Conservation (phyloP, 2,113 vertebrate genomes). For the Cryptotis parvus region DNA sequence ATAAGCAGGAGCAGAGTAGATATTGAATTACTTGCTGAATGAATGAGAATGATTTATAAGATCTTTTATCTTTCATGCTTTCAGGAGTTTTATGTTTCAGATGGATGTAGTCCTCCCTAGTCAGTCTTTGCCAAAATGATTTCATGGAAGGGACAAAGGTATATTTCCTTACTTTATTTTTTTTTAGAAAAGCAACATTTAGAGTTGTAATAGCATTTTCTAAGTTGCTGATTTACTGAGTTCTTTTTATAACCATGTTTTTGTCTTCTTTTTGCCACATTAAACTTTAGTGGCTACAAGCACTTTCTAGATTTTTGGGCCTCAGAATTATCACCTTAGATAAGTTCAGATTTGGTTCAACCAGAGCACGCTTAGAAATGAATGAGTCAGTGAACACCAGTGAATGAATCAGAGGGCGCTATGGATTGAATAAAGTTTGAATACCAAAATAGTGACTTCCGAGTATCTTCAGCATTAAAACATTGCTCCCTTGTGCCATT, state of each 20-base stretch:
- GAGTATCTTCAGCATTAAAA: neutral
- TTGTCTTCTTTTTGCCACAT: neutral
- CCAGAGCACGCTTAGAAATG: neutral
- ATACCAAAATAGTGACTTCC: neutral
- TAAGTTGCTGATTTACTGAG: neutral
- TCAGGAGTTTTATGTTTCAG: constrained; percentile 26
- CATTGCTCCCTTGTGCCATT: neutral
- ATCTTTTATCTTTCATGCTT: neutral
- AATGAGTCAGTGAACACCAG: neutral
- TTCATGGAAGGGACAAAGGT: constrained; percentile 18
- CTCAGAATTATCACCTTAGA: neutral
- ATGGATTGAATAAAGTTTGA: neutral
- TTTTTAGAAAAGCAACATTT: neutral
- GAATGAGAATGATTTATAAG: constrained; percentile 36
- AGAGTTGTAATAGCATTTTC: neutral
- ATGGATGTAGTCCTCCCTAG: neutral
- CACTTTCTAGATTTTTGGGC: neutral
- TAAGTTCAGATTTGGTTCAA: neutral
- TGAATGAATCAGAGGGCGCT: neutral
- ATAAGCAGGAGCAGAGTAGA: neutral
- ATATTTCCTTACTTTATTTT: neutral
- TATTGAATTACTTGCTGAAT: constrained; percentile 51
- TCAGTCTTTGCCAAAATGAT: neutral
- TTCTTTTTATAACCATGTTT: neutral
- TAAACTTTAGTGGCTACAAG: neutral